Percentiles rank a stretch among this genome's conserved stretches.
Evolutionary conservation across 2,797 vertebrate species (phyloP).

Genomic region (Peromyscus aztecus): DNA sequence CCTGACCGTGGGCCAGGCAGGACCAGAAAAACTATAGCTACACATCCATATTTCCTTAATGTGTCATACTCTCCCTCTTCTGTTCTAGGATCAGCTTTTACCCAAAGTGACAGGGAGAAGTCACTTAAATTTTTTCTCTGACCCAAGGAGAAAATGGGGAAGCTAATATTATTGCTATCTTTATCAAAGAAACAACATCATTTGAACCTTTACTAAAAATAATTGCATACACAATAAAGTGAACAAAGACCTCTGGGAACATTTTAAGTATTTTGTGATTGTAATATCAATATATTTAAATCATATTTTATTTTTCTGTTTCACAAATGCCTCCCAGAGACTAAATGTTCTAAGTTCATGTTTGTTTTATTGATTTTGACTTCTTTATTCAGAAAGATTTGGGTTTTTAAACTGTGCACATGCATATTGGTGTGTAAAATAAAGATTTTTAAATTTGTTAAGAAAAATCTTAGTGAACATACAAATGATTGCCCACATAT

Average conservation of each 20-base stretch:
- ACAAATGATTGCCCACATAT: background rate
- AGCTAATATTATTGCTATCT: background rate
- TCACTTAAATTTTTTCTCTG: slow-evolving; percentile 40
- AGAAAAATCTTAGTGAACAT: slow-evolving; percentile 40
- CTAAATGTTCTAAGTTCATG: slow-evolving; percentile 42
- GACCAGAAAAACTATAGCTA: too few relatives aligned
- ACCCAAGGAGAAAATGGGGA: slow-evolving; percentile 15
- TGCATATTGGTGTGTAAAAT: background rate
- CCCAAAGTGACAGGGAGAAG: slow-evolving; percentile 27
- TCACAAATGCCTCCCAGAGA: background rate
- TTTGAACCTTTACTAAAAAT: slow-evolving; percentile 52
- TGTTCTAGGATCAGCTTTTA: slow-evolving; percentile 27
- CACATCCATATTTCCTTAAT: slow-evolving; percentile 68
- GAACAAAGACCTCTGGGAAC: background rate
- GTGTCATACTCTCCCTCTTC: background rate
- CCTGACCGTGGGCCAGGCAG: too few relatives aligned
- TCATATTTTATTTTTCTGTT: slow-evolving; percentile 53
- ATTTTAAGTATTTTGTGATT: slow-evolving; percentile 43
- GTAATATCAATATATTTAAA: slow-evolving; percentile 38
- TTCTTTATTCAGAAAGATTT: slow-evolving; percentile 49
- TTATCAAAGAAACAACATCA: background rate
- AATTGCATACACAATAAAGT: background rate
- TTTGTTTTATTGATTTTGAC: slow-evolving; percentile 43
- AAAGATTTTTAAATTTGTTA: slow-evolving; percentile 2
- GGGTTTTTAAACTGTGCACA: background rate